Evolutionary conservation across 2,888 invertebrate species (phyloP), one percentile per base, ranked within the genome.

Genomic region (Amphimallon solstitiale): DNA sequence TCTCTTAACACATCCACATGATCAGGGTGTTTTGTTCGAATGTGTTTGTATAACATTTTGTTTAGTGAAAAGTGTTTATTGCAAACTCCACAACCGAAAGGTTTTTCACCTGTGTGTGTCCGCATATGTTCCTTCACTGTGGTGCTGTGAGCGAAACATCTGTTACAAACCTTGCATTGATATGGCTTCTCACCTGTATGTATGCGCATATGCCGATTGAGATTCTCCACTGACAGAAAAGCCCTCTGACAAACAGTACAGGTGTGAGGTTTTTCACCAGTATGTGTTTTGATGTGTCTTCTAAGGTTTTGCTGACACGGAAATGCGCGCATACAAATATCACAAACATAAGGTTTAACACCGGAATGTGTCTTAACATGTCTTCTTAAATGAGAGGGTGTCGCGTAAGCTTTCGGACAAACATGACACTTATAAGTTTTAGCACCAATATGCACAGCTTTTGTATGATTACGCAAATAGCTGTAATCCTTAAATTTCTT

Each of bases 171-270:
- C 34, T 75, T 70, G 69, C 81, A 81, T 21, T 74, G 64, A 37
- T 71, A 74, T 3, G 74, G 80, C 70, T 80, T 80, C 68, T 80
- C 81, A 3, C 79, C 79, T 2, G 81, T 80, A 63, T 81, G 81
- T 6, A 74, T 79, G 17, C 80, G 72, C 62, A 74, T 78, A 63
- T 67, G 64, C 15, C 80, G 70, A 61, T 75, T 78, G 46, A 79
- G 70, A 70, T 80, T 80, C 63, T 79, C 79, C 14, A 76, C 49
- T 0, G 78, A 77, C 9, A 78, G 62, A 64, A 80, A 80, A 14
- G 75, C 74, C 64, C 74, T 75, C 5, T 74, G 71, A 51, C 80
- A 80, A 3, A 72, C 73, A 12, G 73, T 67, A 66, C 80, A 80
- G 14, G 70, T 70, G 63, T 70, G 77, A 4, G 79, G 79, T 66